Evolutionary conservation across 2,797 vertebrate species (phyloP).

Genomic region (Xyrichtys novacula): DNA sequence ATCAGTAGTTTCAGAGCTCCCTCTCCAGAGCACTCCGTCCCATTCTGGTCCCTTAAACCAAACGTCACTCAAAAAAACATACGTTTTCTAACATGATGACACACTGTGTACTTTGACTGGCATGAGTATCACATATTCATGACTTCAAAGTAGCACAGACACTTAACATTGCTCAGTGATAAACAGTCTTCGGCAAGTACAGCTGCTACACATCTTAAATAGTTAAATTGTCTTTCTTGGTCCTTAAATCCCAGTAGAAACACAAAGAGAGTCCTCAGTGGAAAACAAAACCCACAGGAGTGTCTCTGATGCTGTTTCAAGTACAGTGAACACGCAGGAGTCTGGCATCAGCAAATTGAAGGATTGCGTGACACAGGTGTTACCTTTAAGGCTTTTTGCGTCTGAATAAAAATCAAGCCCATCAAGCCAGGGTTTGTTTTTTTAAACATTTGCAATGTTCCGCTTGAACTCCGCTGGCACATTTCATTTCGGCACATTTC

Average conservation of each 20-base stretch:
- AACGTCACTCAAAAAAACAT: slow-evolving; percentile 63
- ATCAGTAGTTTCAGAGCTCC: slow-evolving; percentile 82
- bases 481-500: slow-evolving; percentile 59
- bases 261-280: slow-evolving; percentile 17
- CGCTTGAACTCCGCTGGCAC: slow-evolving; percentile 49
- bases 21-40: slow-evolving; percentile 49
- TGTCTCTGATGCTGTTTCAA: slow-evolving; percentile 66
- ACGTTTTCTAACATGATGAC: slow-evolving; percentile 45
- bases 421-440: slow-evolving; percentile 41
- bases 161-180: slow-evolving; percentile 36
- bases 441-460: slow-evolving; percentile 38
- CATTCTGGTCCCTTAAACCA: slow-evolving; percentile 69
- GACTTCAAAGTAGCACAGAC: slow-evolving; percentile 43
- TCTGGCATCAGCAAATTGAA: slow-evolving; percentile 53
- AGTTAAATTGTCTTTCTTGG: slow-evolving; percentile 23
- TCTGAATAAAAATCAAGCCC: slow-evolving; percentile 42
- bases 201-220: slow-evolving; percentile 48
- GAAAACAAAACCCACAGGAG: slow-evolving; percentile 16
- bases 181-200: slow-evolving; percentile 41
- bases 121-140: slow-evolving; percentile 56
- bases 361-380: slow-evolving; percentile 40
- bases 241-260: slow-evolving; percentile 39
- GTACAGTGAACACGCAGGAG: slow-evolving; percentile 64
- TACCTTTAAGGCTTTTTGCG: slow-evolving; percentile 52
- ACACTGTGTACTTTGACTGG: slow-evolving; percentile 21